These are phyloP conservation scores for Bungarus multicinctus DNA, from an alignment of 2,113 vertebrate species.

Conservation along the genomic window DNA sequence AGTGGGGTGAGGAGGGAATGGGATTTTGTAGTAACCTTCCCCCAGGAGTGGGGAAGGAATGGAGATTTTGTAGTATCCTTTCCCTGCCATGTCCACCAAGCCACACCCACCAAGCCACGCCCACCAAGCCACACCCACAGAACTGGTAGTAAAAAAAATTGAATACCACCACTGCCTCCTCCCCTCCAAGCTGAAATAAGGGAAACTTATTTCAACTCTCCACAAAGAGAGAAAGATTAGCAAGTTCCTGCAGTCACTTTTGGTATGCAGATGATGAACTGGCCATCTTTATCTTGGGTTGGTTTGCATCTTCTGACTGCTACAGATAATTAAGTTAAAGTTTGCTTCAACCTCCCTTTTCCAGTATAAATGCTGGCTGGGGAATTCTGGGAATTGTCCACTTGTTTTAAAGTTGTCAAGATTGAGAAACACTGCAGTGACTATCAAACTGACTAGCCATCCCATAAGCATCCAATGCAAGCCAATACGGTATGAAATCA, in stretches of 20 bases:
- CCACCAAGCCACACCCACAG: no score
- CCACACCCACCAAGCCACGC: no score
- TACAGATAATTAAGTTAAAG: background rate
- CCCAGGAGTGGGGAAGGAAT: no score
- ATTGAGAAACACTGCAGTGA: background rate
- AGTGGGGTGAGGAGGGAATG: no score
- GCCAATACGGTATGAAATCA: background rate
- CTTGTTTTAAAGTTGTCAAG: background rate
- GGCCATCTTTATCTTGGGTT: no score
- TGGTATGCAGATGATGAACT: background rate
- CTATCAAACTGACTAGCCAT: background rate
- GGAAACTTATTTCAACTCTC: background rate
- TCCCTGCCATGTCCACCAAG: no score
- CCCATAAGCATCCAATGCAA: background rate
- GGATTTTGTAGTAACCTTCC: no score
- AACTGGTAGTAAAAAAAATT: no score
- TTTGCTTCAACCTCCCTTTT: background rate
- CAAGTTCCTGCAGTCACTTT: background rate
- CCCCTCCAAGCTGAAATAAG: background rate
- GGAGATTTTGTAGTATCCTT: no score
- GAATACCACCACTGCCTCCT: no score
- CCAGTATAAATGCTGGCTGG: background rate
- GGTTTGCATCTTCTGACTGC: background rate
- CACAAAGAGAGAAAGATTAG: background rate
- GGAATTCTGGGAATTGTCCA: background rate